Evolutionary conservation across 2,888 invertebrate species (phyloP), one percentile per base, ranked within the genome.

Genomic region (Cancer borealis): DNA sequence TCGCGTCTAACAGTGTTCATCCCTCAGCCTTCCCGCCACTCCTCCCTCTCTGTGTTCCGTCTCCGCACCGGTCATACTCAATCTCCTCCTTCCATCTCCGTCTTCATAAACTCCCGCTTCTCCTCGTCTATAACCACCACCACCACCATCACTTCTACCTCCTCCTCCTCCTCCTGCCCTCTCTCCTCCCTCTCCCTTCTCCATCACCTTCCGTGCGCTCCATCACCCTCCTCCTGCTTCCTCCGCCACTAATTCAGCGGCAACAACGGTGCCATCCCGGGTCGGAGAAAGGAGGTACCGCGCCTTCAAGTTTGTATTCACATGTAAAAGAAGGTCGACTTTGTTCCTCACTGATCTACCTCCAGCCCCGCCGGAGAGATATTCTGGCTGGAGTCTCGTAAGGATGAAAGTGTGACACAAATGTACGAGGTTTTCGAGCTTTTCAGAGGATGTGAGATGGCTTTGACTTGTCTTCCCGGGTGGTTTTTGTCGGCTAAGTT

Each of bases 261-360:
- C 93, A 93, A 92, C 93, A 92, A 92, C 88, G 88, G 91, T 88
- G 93, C 92, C 93, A 88, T 88, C 88, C 26, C 46, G 92, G 92
- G 91, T 91, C 93, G 79, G 91, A 93, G 93, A 87, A 91, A 79
- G 73, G 91, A 91, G 92, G 88, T 88, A 88, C 93, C 79, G 84
- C 92, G 92, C 93, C 92, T 88, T 88, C 47, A 46, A 87, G 88
- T 88, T 84, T 30, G 91, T 73, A 92, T 93, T 92, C 91, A 88
- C 93, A 92, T 93, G 93, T 66, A 92, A 93, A 93, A 93, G 93
- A 92, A 66, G 92, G 30, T 92, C 66, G 91, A 90, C 93, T 92
- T 93, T 93, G 93, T 92, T 93, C 92, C 88, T 87, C n/a, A 45
- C 93, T 73, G 93, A 93, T 88, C 88, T 92, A 88, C n/a, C 90